phyloP scores from a whole-genome alignment of 2,797 vertebrate genomes.

The Lutra lutra region DNA sequence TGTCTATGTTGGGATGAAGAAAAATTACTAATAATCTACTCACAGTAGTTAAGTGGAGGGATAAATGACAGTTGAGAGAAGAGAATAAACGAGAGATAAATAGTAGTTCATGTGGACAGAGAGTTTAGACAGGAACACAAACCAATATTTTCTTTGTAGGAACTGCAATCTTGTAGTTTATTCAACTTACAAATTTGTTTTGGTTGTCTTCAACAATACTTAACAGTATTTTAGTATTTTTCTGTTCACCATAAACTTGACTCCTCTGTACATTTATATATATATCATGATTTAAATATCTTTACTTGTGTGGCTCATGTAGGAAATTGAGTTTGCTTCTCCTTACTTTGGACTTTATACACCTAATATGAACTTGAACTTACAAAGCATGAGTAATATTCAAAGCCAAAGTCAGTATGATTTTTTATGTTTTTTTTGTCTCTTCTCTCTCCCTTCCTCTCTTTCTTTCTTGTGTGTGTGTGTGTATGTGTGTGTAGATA shows the following conservation, averaged over 20 bases:
- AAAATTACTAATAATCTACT: not conserved
- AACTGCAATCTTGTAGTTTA: not conserved
- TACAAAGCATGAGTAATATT: not conserved
- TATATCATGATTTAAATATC: not conserved
- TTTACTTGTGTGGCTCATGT: not conserved
- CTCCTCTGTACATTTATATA: not conserved
- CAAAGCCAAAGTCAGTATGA: not conserved
- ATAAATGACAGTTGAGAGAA: not conserved
- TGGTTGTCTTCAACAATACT: not conserved
- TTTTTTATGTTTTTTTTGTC: too few relatives aligned
- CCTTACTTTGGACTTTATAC: not conserved
- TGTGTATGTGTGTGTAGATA: not conserved
- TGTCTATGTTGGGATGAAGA: not conserved
- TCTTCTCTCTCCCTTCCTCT: not conserved
- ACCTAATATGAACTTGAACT: not conserved
- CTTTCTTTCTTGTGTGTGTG: not conserved
- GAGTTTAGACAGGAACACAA: not conserved
- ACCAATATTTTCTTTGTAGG: not conserved
- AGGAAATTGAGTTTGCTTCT: not conserved
- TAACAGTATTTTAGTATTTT: not conserved
- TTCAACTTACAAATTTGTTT: not conserved
- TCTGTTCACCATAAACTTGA: not conserved
- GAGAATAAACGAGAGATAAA: not conserved
- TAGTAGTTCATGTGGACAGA: not conserved
- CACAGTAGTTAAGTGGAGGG: not conserved